phyloP scores from a whole-genome alignment of 2,888 invertebrate species.

The Amaurobius ferox region DNA sequence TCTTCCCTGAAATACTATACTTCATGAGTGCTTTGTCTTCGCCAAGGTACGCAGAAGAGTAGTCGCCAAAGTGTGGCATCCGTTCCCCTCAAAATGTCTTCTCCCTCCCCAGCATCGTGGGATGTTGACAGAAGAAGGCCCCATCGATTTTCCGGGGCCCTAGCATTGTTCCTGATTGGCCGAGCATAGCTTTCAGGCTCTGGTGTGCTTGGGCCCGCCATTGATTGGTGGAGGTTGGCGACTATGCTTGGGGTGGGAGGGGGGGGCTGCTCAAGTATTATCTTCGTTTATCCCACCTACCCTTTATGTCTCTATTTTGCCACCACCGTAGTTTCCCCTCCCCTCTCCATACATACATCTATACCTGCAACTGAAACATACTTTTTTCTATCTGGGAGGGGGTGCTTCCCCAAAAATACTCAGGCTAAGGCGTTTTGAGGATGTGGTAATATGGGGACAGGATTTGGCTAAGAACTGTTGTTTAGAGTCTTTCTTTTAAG shows the following conservation, averaged over 20 bases:
- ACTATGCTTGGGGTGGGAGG: background rate
- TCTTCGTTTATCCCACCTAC: conserved; percentile 63
- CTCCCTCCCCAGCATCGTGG: conserved; percentile 54
- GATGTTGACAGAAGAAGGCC: conserved; percentile 68
- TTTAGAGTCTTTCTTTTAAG: conserved; percentile 50
- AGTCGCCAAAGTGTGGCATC: conserved; percentile 62
- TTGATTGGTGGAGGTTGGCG: conserved; percentile 64
- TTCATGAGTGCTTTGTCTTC: background rate
- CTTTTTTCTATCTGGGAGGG: conserved; percentile 40
- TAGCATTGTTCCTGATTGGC: conserved; percentile 71
- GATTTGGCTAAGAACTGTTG: conserved; percentile 61
- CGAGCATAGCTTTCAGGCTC: conserved; percentile 69
- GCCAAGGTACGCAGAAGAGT: conserved; percentile 39
- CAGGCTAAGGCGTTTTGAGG: conserved; percentile 48
- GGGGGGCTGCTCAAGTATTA: conserved; percentile 35
- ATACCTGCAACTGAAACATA: conserved; percentile 21
- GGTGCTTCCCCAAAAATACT: conserved; percentile 43
- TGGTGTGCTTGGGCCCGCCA: conserved; percentile 62
- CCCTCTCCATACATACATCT: conserved; percentile 10
- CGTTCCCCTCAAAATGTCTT: conserved; percentile 43
- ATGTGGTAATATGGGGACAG: conserved; percentile 53
- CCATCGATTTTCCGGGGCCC: conserved; percentile 68
- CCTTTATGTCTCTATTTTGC: conserved; percentile 70
- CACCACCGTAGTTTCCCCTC: conserved; percentile 15
- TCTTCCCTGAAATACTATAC: background rate